Percentiles rank a stretch among this genome's conserved stretches.
phyloP scores from a whole-genome alignment of 2,797 vertebrate genomes.

The Lutjanus argentimaculatus region DNA sequence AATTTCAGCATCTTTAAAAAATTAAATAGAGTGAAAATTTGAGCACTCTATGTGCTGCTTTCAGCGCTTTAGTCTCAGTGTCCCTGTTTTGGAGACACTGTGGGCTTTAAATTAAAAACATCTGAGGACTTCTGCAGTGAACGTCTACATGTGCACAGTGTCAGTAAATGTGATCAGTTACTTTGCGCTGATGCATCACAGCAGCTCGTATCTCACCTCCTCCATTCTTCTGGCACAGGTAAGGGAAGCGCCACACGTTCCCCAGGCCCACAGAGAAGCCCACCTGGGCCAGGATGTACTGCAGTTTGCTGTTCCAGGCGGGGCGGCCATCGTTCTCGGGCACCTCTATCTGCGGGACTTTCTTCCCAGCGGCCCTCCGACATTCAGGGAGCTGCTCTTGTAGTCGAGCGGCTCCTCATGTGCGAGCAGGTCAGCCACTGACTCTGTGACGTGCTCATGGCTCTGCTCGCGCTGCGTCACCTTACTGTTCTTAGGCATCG shows the following conservation, averaged over 20 bases:
- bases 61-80: neutral
- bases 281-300: constrained; percentile 96
- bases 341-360: constrained; percentile 76
- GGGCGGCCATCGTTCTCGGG: constrained; percentile 87
- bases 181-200: neutral
- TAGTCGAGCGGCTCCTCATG: constrained; percentile 93
- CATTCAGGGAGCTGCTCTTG: constrained; percentile 90
- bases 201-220: constrained; percentile 88
- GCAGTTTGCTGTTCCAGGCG: constrained; percentile 95
- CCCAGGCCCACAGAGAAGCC: constrained; percentile 96
- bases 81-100: neutral
- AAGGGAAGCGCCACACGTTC: constrained; percentile 96
- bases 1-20: neutral
- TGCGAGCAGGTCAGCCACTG: constrained; percentile 94
- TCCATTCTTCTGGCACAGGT: constrained; percentile 97
- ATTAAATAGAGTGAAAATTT: neutral
- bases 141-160: neutral
- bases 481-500: constrained; percentile 96
- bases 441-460: constrained; percentile 94
- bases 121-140: neutral
- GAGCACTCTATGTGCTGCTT: neutral
- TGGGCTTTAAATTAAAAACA: neutral
- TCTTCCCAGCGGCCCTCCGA: constrained; percentile 76
- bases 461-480: constrained; percentile 94
- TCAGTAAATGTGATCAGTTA: neutral